Conservation (phyloP, 2,888 invertebrate species). For the Carcina quercana region DNA sequence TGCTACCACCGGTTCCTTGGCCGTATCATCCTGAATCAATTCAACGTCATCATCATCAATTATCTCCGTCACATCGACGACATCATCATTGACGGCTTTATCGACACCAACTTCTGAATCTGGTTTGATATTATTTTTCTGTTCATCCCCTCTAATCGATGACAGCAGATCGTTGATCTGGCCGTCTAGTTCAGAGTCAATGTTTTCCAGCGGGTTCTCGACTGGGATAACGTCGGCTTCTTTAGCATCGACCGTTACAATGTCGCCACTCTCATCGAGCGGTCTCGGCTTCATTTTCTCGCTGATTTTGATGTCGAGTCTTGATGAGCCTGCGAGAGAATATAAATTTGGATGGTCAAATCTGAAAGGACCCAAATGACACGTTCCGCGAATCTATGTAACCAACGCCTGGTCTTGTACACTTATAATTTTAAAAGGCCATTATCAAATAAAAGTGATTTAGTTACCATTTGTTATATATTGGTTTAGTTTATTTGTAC, state of each 20-base stretch:
- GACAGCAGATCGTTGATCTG: conserved; percentile 44
- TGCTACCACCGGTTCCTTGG: background rate
- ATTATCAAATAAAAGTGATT: no score
- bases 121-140: conserved; percentile 10
- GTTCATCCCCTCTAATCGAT: conserved; percentile 32
- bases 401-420: no score
- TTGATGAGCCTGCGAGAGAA: conserved; percentile 26
- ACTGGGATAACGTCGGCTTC: background rate
- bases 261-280: conserved; percentile 6
- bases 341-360: no score
- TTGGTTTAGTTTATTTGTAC: no score
- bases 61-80: background rate
- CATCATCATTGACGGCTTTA: conserved; percentile 3
- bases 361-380: no score
- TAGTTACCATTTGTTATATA: no score
- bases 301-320: conserved; percentile 33
- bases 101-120: background rate
- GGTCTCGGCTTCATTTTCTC: conserved; percentile 15
- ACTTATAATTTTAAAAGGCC: no score
- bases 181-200: conserved; percentile 27
- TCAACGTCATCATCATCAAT: conserved; percentile 2
- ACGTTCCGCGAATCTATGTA: no score
- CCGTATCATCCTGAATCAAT: background rate
- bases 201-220: background rate
- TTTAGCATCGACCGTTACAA: conserved; percentile 5